phyloP scores from a whole-genome alignment of 1,140 invertebrate species.

The Dinoponera quadriceps region DNA sequence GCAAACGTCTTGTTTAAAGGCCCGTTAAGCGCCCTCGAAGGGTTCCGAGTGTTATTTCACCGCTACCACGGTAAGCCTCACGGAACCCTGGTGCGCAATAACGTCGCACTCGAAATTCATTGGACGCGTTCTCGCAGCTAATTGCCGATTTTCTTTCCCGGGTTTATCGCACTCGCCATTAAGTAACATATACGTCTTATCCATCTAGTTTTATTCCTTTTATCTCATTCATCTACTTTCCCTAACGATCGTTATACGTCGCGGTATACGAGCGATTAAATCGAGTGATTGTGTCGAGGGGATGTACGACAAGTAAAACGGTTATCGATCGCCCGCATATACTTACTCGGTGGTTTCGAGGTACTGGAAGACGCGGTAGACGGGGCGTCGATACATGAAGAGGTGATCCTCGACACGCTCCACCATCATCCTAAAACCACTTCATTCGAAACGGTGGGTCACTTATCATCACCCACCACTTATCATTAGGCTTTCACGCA shows the following conservation, averaged over 20 bases:
- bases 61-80: background rate
- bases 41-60: constrained; percentile 24
- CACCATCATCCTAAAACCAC: constrained; percentile 86
- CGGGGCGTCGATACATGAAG: constrained; percentile 90
- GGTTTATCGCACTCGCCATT: no score
- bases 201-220: no score
- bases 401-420: constrained; percentile 90
- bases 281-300: no score
- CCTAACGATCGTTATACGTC: no score
- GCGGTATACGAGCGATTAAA: no score
- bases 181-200: no score
- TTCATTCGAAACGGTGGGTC: constrained; percentile 81
- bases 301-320: no score
- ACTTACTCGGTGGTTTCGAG: constrained; percentile 88
- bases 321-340: constrained; percentile 64
- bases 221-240: background rate
- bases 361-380: constrained; percentile 92
- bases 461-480: constrained; percentile 74
- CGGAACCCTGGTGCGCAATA: background rate
- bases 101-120: constrained; percentile 34
- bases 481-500: constrained; percentile 33
- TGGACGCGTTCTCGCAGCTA: background rate
- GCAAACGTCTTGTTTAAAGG: constrained; percentile 59
- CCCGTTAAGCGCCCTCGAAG: constrained; percentile 19
- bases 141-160: background rate